Evolutionary conservation across 2,113 vertebrate genomes (phyloP), one percentile per base, ranked within the genome.

Genomic region (Orycteropus afer): DNA sequence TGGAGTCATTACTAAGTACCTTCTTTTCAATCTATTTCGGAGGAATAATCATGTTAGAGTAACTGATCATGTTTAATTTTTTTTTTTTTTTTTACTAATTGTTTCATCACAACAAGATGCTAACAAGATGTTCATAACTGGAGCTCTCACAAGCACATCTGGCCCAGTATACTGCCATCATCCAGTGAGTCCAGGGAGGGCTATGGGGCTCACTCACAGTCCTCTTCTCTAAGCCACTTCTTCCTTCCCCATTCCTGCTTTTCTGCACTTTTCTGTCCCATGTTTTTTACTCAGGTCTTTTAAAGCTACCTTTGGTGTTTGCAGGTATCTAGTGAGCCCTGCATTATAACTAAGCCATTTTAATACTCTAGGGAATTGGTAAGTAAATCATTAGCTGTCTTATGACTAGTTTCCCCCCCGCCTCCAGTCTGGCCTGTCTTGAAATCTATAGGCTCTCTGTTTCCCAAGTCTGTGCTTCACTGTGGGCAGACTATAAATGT

Each of bases 341-440:
- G 45, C 2, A 5, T 61, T 55, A 11, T 93, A 96, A 95, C 83
- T 82, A 91, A 97, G 90, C 91, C 93, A 87, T 93, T 93, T 95
- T 90, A 77, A 73, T 94, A 65, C 87, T 92, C 95, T 73, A 23
- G 96, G 95, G 90, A 95, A 67, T 40, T 80, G 45, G 65, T 91
- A 86, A 96, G 96, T 97, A 73, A 96, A 91, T 94, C 91, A 53
- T 74, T 67, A 73, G 89, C 89, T 97, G 90, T 96, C 85, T 69
- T 80, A 61, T 40, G 73, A 82, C 95, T 34, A 13, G 13, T 51
- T 69, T 22, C 10, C 27, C 67, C 17, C 65, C 34, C 15, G 17
- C 8, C 51, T 10, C 15, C 3, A 10, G 7, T 5, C 6, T 32
- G 29, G 12, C 45, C 40, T 49, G 69, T 74, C 42, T 51, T 8